Evolutionary conservation across 2,113 vertebrate genomes (phyloP), one percentile per base, ranked within the genome.

Genomic region (Lepisosteus osseus): DNA sequence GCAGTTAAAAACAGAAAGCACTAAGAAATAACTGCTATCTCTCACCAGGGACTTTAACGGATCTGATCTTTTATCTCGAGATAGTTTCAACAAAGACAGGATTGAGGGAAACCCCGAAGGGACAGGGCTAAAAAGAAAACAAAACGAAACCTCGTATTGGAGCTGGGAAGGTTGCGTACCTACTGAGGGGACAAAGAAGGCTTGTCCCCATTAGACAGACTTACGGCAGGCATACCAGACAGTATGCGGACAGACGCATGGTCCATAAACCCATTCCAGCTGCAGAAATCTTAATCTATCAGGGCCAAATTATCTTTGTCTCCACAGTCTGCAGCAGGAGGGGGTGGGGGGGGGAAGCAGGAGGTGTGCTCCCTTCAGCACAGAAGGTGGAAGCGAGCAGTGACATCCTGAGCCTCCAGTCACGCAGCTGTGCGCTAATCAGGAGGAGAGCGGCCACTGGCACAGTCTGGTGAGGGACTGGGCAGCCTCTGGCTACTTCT

Each of bases 271-370:
- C 63, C 13, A 7, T 65, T 12, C 40, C 3, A 65, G 11, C 3
- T 12, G 29, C 63, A 3, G 40, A 65, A 42, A 17, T 65, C 29
- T 42, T 14, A 40, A 42, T 40, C 15, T 65, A 40, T 11, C 15
- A 13, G 54, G 61, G 61, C 61, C 41, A 17, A 73, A 78, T 42
- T 3, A 43, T 29, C 29, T 63, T 42, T 67, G 69, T 74, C 75
- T 4, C 62, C 14, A 51, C 9, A 43, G 72, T 71, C 75, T 79
- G 72, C 70, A 61, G 68, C 67, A 69, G 2, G 13, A 74, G 17
- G 63, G 59, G 57, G 5, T 14, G 44, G 62, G 59, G 12, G 41
- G 6, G 42, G 15, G 29, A 65, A 68, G 65, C 54, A 66, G 57
- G 61, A 65, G n/a, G 12, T 0, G 61, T 0, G 55, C 7, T 4